A percentile compares a stretch with the other conserved stretches of the same genome.
phyloP scores from a whole-genome alignment of 2,113 vertebrate species.

The Osmerus eperlanus region DNA sequence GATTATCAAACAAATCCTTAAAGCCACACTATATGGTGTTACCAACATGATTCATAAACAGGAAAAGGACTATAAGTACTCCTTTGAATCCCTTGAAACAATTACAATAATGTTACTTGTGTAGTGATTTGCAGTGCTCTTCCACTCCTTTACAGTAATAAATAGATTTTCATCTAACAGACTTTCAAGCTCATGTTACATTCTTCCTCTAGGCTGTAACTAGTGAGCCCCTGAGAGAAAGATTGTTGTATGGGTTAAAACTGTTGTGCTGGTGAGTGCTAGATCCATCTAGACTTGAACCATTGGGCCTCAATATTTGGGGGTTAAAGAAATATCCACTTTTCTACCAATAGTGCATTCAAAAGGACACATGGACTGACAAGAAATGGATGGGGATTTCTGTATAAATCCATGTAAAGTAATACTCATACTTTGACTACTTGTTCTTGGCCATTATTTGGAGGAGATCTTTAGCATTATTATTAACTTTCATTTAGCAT shows the following conservation, averaged over 20 bases:
- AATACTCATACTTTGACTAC: no score
- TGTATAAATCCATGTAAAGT: no score
- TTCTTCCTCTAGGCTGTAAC: slow-evolving; percentile 12
- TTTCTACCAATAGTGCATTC: no score
- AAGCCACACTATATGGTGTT: slow-evolving; percentile 1
- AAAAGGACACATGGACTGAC: no score
- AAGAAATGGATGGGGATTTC: no score
- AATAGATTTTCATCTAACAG: slow-evolving; percentile 15
- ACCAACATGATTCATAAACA: slow-evolving; percentile 24
- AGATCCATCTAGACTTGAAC: no score
- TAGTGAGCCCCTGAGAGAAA: slow-evolving; percentile 4
- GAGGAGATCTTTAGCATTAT: no score
- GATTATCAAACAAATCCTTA: slow-evolving; percentile 20
- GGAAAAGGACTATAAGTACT: slow-evolving; percentile 12
- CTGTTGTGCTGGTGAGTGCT: neutral
- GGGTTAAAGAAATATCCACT: no score
- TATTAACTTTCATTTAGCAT: no score
- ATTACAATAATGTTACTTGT: slow-evolving; percentile 11
- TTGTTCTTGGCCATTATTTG: no score
- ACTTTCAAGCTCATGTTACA: slow-evolving; percentile 1
- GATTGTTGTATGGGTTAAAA: slow-evolving; percentile 11
- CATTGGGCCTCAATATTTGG: neutral
- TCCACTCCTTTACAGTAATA: slow-evolving; percentile 6
- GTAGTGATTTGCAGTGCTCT: slow-evolving; percentile 3
- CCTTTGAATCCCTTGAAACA: slow-evolving; percentile 17